These are phyloP conservation scores for Hoplodrina blanda DNA, from an alignment of 2,888 invertebrate species.

Conservation along the genomic window DNA sequence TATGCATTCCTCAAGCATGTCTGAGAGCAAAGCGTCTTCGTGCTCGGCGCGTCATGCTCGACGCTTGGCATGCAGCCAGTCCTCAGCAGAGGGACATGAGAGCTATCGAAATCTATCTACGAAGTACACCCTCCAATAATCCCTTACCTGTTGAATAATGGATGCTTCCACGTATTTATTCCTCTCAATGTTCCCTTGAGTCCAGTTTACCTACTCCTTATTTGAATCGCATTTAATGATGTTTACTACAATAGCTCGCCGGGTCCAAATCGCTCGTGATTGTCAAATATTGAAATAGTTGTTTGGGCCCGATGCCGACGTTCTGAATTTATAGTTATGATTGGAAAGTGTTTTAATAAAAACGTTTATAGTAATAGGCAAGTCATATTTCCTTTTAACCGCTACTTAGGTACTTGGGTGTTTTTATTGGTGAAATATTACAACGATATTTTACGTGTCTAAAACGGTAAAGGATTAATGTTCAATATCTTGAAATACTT, in stretches of 20 bases:
- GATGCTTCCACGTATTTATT: slow-evolving; percentile 67
- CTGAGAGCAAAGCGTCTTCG: slow-evolving; percentile 31
- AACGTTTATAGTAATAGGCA: background rate
- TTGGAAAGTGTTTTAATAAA: slow-evolving; percentile 2
- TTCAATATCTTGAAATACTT: background rate
- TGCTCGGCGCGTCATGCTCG: slow-evolving; percentile 52
- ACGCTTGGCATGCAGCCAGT: slow-evolving; percentile 70
- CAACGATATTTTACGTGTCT: background rate
- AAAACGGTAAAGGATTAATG: background rate
- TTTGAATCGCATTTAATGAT: slow-evolving; percentile 74
- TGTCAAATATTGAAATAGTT: slow-evolving; percentile 57
- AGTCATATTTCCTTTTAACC: background rate
- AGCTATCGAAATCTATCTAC: slow-evolving; percentile 72
- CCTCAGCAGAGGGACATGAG: slow-evolving; percentile 55
- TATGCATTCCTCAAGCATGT: slow-evolving; percentile 40
- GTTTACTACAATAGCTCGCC: slow-evolving; percentile 67
- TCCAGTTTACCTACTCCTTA: slow-evolving; percentile 62
- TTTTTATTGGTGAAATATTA: background rate
- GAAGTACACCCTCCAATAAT: slow-evolving; percentile 68
- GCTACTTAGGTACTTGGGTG: background rate
- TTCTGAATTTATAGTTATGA: slow-evolving; percentile 6
- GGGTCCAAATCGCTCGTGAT: slow-evolving; percentile 49
- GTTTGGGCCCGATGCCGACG: background rate
- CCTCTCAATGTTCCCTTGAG: slow-evolving; percentile 55
- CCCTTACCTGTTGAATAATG: slow-evolving; percentile 83